Evolutionary conservation across 2,113 vertebrate species (phyloP), one percentile per base, ranked within the genome.

Genomic region (Melanostigma gelatinosum): DNA sequence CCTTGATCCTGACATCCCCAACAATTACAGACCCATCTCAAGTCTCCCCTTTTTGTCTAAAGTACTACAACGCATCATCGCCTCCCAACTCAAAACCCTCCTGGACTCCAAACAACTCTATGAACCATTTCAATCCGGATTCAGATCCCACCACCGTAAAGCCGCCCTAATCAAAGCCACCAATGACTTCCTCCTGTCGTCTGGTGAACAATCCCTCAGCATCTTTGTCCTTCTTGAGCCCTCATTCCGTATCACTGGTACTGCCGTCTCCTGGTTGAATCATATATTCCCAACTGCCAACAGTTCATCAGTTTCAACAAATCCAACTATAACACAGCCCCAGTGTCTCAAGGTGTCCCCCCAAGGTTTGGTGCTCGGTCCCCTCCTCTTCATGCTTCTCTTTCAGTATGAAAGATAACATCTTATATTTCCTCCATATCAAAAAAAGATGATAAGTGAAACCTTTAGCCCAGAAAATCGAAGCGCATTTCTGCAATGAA

Each of bases 401-500:
- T 65, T 54, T 34, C 22, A 22, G 3, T 32, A 66, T 58, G 18
- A 79, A 71, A 70, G 24, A 70, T 24, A 65, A 55, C 55, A 68
- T 77, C 32, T 62, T 34, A 4, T 9, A 3, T 66, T 61, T 50
- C 32, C 12, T 60, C 8, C 68, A 12, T 55, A 80, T 57, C 34
- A 55, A 77, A 69, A 27, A 62, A 57, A 8, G 36, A 48, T 66
- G 32, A 24, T 11, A 44, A 50, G 4, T 54, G 34, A 54, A 61
- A 61, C 44, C 34, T 76, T 69, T 4, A 55, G 46, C 46, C 77
- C n/a, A 52, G 18, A 78, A 82, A 73, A 77, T 75, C 38, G 4
- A 46, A 44, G n/a, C 4, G 22, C 38, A 65, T 65, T 52, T 74
- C 73, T 70, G 48, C 40, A 46, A 27, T 8, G 24, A 83, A 64